Conservation (phyloP, 2,113 vertebrate species). For the Calonectris borealis region DNA sequence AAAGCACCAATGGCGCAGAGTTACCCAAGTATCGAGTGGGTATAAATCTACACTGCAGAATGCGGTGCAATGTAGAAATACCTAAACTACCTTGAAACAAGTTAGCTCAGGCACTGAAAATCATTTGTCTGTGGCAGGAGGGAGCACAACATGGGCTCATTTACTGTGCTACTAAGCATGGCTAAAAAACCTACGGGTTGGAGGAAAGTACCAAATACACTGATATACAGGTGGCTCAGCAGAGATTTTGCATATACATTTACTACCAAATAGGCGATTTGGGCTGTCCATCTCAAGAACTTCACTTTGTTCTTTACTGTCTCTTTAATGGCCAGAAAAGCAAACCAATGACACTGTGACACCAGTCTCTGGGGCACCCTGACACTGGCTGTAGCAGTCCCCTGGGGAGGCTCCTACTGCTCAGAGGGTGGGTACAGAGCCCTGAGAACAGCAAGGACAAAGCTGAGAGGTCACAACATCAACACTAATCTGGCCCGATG, state of each 20-base stretch:
- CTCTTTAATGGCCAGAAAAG: not conserved
- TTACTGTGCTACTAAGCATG: not conserved
- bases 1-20: not conserved
- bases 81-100: not conserved
- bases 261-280: not conserved
- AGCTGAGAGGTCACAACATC: not conserved
- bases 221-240: not conserved
- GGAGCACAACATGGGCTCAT: fast-evolving
- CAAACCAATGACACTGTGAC: not conserved
- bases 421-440: not conserved
- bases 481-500: fast-evolving
- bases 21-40: not conserved
- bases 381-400: not conserved
- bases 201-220: not conserved
- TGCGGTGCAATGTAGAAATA: not conserved
- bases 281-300: not conserved
- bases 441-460: not conserved
- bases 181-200: not conserved
- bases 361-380: not conserved
- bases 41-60: not conserved
- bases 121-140: not conserved
- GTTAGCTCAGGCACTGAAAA: not conserved
- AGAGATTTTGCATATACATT: not conserved
- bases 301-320: not conserved
- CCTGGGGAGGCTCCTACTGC: not conserved